These are phyloP conservation scores for Triplophysa bombifrons DNA, from an alignment of 2,797 vertebrate species.

Conservation along the genomic window DNA sequence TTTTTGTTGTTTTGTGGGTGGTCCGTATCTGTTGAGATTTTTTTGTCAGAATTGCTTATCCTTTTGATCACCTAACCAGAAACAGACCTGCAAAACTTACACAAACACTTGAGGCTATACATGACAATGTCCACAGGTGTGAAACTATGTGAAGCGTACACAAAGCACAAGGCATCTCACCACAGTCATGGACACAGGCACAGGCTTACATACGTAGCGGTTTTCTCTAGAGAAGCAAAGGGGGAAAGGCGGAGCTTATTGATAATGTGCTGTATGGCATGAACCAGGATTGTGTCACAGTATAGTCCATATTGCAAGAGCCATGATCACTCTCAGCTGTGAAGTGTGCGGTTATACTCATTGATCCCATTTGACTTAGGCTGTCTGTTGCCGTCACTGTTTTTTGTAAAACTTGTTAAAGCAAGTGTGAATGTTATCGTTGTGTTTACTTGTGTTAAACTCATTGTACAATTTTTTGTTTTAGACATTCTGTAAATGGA, in stretches of 20 bases:
- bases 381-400: neutral
- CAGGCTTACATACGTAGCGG: conserved; percentile 13
- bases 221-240: neutral
- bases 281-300: conserved; percentile 38
- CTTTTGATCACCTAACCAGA: conserved; percentile 50
- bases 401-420: neutral
- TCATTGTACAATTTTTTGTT: too few species aligned
- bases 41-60: conserved; percentile 62
- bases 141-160: conserved; percentile 63
- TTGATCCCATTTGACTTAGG: conserved; percentile 54
- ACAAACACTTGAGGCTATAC: conserved; percentile 71
- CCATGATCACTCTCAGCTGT: conserved; percentile 50
- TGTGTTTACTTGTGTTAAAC: too few species aligned
- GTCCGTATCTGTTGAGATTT: conserved; percentile 61
- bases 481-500: too few species aligned
- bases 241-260: conserved; percentile 13
- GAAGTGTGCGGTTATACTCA: conserved; percentile 21
- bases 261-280: conserved; percentile 39
- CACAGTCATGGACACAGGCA: conserved; percentile 69
- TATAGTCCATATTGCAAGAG: conserved; percentile 31
- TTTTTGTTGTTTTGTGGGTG: conserved; percentile 73
- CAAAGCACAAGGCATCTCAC: conserved; percentile 50
- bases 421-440: neutral
- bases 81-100: conserved; percentile 69
- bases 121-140: conserved; percentile 66